Percentiles rank a stretch among this genome's conserved stretches.
Conservation (phyloP, 2,888 invertebrate species). For the Hesperia comma region DNA sequence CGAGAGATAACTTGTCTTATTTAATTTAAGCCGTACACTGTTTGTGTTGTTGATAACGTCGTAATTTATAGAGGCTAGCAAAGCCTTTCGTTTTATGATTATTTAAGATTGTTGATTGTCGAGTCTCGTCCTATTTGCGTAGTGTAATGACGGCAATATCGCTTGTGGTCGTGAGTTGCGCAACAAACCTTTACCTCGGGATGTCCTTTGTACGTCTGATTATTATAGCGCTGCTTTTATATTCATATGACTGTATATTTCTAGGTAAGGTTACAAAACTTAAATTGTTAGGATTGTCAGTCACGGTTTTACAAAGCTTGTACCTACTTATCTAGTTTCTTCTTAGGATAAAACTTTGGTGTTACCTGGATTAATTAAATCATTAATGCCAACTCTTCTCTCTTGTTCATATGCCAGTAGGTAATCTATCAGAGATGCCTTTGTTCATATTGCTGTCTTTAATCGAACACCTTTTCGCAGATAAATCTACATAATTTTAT, state of each 20-base stretch:
- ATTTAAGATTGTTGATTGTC: conserved; percentile 71
- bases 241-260: conserved; percentile 46
- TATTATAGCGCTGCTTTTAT: conserved; percentile 52
- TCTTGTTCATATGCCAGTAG: no score
- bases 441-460: no score
- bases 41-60: conserved; percentile 66
- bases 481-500: no score
- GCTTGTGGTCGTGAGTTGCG: conserved; percentile 65
- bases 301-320: no score
- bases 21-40: conserved; percentile 70
- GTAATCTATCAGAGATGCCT: no score
- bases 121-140: conserved; percentile 65
- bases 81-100: conserved; percentile 73
- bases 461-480: no score
- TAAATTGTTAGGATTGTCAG: neutral
- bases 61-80: conserved; percentile 77
- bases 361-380: no score
- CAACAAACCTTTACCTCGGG: conserved; percentile 48
- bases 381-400: no score
- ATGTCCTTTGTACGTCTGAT: conserved; percentile 54
- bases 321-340: no score
- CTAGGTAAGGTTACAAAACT: neutral
- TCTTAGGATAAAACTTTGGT: no score
- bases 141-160: conserved; percentile 52
- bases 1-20: conserved; percentile 73